Evolutionary conservation across 1,140 invertebrate genomes (phyloP), one percentile per base, ranked within the genome.

Genomic region (Copidosoma floridanum): DNA sequence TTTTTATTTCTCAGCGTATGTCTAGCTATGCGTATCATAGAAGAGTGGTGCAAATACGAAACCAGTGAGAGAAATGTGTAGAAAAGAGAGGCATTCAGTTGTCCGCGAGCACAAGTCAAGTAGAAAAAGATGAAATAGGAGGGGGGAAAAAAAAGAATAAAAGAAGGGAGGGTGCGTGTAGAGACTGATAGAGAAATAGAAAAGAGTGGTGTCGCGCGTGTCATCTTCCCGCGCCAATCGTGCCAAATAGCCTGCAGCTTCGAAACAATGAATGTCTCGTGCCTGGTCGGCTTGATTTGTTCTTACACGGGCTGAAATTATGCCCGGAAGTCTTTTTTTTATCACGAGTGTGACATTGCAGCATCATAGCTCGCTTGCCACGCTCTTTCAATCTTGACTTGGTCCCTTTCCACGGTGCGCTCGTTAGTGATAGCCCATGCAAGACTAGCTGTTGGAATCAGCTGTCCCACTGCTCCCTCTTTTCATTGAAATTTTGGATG

Each of bases 311-410:
- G 47, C 40, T 67, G 54, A 69, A 70, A 78, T 78, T 78, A 78
- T 77, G 76, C 75, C 75, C 71, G 75, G 71, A 77, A 79, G 75
- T 77, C 71, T 74, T 77, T 68, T 73, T 69, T 75, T 75, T 75
- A 73, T 71, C 14, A 23, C 3, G 3, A 11, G 12, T 12, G 14
- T 29, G 3, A 16, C 35, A 35, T 14, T n/a, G n/a, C n/a, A n/a
- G n/a, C n/a, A n/a, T n/a, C n/a, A n/a, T n/a, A n/a, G n/a, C n/a
- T n/a, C n/a, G n/a, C n/a, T n/a, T n/a, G n/a, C n/a, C n/a, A n/a
- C n/a, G n/a, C n/a, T n/a, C n/a, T n/a, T n/a, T n/a, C n/a, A n/a
- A n/a, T n/a, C n/a, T n/a, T n/a, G n/a, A n/a, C n/a, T n/a, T n/a
- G n/a, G n/a, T n/a, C n/a, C n/a, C n/a, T n/a, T n/a, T n/a, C n/a